phyloP scores from a whole-genome alignment of 2,888 invertebrate species.

The Pimpla rufipes region DNA sequence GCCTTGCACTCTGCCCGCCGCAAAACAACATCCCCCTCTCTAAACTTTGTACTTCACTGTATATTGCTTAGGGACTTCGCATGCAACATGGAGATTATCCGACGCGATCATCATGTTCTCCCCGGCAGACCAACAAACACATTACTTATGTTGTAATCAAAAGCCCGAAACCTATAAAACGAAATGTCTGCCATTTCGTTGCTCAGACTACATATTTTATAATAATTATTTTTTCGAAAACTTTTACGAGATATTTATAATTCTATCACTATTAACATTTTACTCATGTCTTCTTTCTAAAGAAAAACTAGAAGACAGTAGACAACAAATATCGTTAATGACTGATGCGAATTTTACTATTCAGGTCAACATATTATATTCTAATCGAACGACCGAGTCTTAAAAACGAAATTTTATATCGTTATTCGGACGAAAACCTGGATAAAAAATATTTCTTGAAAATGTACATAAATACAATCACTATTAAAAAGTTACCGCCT shows the following conservation, averaged over 20 bases:
- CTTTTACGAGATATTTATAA: too few relatives aligned
- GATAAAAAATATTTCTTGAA: not conserved
- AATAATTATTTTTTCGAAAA: too few relatives aligned
- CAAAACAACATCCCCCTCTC: conserved; percentile 17
- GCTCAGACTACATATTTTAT: not conserved
- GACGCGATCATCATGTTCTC: conserved; percentile 14
- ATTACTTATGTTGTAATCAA: not conserved
- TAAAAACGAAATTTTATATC: not conserved
- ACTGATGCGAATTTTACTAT: too few relatives aligned
- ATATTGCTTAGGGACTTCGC: not conserved
- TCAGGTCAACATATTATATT: too few relatives aligned
- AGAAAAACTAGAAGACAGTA: too few relatives aligned
- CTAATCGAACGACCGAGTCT: not conserved
- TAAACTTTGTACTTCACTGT: conserved; percentile 28
- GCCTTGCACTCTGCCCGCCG: conserved; percentile 1
- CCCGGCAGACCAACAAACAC: not conserved
- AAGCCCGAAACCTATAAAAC: not conserved
- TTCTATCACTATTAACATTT: too few relatives aligned
- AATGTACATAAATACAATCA: not conserved
- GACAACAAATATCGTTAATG: too few relatives aligned
- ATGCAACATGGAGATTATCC: conserved; percentile 4
- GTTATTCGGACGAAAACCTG: not conserved
- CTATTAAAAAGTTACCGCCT: not conserved
- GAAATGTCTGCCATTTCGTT: not conserved
- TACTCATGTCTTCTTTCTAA: too few relatives aligned